Percentiles rank a stretch among this genome's conserved stretches.
These are phyloP conservation scores for human DNA, from an alignment of 2,113 vertebrate genomes.

Conservation along the genomic window GRCh38 chr2:83166501-83167000, in stretches of 20 bases:
- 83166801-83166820: neutral
- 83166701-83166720: neutral
- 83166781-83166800: neutral
- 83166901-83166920: neutral
- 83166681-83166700: neutral
- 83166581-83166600: neutral
- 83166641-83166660: neutral
- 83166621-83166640: neutral
- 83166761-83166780: neutral
- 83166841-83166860: neutral
- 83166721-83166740: neutral
- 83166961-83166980: slow-evolving; percentile 1
- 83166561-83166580: neutral
- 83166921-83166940: neutral
- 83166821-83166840: neutral
- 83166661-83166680: neutral
- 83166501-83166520: accelerated
- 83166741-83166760: neutral
- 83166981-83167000: neutral
- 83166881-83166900: neutral
- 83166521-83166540: neutral
- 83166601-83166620: neutral
- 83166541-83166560: neutral
- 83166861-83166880: neutral
- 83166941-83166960: neutral